Percentiles rank a stretch among this genome's conserved stretches.
These are phyloP conservation scores for Oscheius sp. DNA, from an alignment of 2,888 invertebrate species.

Conservation along the genomic window DNA sequence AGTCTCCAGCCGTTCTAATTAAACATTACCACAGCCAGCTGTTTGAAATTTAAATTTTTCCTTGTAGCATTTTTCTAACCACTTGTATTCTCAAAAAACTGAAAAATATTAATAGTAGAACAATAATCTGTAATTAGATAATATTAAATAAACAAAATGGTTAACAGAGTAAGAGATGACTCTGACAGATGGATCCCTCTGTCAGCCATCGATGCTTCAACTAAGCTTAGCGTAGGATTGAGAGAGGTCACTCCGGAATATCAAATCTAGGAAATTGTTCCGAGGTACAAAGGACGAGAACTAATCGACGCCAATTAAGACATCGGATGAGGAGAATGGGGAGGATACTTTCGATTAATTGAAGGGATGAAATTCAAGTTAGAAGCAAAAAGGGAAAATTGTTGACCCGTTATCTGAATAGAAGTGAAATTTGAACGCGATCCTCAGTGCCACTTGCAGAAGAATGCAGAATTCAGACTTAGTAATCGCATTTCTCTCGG, in stretches of 20 bases:
- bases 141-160: neutral
- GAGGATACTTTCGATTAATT: neutral
- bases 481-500: slow-evolving; percentile 19
- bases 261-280: slow-evolving; percentile 27
- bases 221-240: neutral
- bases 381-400: neutral
- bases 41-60: slow-evolving; percentile 14
- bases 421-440: neutral
- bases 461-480: slow-evolving; percentile 4
- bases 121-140: no score
- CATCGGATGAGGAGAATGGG: neutral
- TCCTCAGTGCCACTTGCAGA: neutral
- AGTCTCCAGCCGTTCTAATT: neutral
- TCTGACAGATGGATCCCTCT: neutral
- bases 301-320: slow-evolving; percentile 22
- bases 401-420: neutral
- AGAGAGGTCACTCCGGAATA: no score
- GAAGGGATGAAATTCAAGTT: neutral
- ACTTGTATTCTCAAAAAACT: no score
- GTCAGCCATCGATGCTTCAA: neutral
- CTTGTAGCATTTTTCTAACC: no score
- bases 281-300: slow-evolving; percentile 10
- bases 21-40: slow-evolving; percentile 1
- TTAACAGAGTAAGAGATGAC: neutral
- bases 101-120: no score